Conservation (phyloP, 64 coral and sea anemone species). For the Catalaphyllia jardinei region DNA sequence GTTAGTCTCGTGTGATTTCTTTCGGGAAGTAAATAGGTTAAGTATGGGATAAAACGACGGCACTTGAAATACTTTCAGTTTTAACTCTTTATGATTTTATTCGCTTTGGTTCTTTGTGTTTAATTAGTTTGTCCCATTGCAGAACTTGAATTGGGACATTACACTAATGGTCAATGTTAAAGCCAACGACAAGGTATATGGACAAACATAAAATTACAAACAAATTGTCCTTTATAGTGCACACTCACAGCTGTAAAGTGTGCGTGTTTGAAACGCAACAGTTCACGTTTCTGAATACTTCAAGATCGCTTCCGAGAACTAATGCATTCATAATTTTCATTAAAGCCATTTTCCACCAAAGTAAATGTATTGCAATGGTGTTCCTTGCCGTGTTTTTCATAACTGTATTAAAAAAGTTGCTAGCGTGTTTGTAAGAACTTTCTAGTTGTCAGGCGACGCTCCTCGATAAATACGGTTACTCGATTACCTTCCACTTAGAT, state of each 20-base stretch:
- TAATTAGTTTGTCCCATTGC: slow-evolving; percentile 16
- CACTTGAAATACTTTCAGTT: no score
- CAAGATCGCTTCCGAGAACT: not conserved
- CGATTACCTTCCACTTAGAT: slow-evolving; percentile 34
- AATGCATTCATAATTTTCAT: slow-evolving; percentile 18
- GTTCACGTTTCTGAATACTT: not conserved
- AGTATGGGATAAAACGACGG: no score
- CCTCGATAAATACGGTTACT: slow-evolving; percentile 32
- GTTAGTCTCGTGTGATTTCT: no score
- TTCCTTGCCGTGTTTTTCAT: slow-evolving; percentile 21
- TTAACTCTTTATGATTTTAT: not conserved
- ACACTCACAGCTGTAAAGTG: not conserved
- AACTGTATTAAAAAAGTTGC: slow-evolving; percentile 1
- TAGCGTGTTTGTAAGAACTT: slow-evolving; percentile 44
- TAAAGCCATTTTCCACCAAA: not conserved
- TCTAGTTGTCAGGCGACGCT: slow-evolving; percentile 35
- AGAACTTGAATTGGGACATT: slow-evolving; percentile 22
- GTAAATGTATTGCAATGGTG: slow-evolving; percentile 11
- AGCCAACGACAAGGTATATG: not conserved
- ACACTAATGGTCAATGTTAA: slow-evolving; percentile 10
- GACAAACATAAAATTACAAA: slow-evolving; percentile 29
- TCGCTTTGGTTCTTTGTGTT: not conserved
- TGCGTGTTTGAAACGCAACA: not conserved
- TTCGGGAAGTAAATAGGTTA: no score
- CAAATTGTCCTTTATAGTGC: slow-evolving; percentile 10